phyloP scores from a whole-genome alignment of 1,140 invertebrate species.

The Pissodes strobi region DNA sequence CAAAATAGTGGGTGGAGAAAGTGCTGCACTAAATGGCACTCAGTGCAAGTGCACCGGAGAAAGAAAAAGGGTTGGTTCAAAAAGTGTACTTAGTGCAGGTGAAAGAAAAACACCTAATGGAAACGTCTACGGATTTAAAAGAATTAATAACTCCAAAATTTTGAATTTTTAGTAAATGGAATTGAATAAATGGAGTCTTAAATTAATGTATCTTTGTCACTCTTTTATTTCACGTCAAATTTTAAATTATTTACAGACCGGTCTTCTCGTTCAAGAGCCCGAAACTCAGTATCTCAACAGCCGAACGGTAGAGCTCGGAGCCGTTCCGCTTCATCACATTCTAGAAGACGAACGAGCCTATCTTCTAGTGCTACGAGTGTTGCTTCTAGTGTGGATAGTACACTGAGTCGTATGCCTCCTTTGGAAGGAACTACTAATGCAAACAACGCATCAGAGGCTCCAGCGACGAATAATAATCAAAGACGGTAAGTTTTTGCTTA shows the following conservation, averaged over 20 bases:
- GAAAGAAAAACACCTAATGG: no score
- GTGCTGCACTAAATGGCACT: no score
- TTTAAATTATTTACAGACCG: slow-evolving; percentile 1
- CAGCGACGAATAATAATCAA: background rate
- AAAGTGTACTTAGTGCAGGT: no score
- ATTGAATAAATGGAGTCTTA: no score
- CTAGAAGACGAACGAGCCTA: slow-evolving; percentile 46
- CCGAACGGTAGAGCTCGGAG: slow-evolving; percentile 45
- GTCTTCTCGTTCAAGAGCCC: slow-evolving; percentile 27
- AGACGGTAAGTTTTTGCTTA: slow-evolving; percentile 7
- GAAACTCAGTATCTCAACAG: slow-evolving; percentile 38
- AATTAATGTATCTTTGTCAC: no score
- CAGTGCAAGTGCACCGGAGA: no score
- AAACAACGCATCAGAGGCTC: background rate
- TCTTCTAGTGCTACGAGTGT: slow-evolving; percentile 52
- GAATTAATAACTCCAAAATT: no score
- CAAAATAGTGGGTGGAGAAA: no score
- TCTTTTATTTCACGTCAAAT: no score
- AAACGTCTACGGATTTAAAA: no score
- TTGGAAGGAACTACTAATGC: background rate
- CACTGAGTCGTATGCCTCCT: slow-evolving; percentile 36
- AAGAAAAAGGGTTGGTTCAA: no score
- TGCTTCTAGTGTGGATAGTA: slow-evolving; percentile 49
- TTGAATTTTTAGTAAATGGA: no score
- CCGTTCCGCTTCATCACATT: slow-evolving; percentile 50